phyloP scores from a whole-genome alignment of 2,113 vertebrate species.

The Pseudorhombus dupliciocellatus region DNA sequence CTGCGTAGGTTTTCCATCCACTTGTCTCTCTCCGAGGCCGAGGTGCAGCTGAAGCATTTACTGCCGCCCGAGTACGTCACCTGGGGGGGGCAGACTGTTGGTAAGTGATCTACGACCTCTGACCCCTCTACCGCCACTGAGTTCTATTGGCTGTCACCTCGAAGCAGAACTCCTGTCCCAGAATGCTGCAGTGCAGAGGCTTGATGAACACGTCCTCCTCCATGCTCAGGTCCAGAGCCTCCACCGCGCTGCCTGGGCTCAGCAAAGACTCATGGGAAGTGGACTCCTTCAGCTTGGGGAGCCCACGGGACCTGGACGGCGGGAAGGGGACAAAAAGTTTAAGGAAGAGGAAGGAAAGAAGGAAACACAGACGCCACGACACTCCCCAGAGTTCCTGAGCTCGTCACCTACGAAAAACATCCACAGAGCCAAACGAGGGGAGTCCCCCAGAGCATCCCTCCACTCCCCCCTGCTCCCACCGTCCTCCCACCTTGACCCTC shows the following conservation, averaged over 20 bases:
- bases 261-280: constrained; percentile 92
- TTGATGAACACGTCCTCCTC: constrained; percentile 91
- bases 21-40: constrained; percentile 95
- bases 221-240: constrained; percentile 89
- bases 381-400: not conserved
- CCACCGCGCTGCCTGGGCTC: constrained; percentile 87
- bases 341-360: not conserved
- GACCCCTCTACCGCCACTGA: too few relatives aligned
- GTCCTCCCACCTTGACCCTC: not conserved
- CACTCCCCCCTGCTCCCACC: constrained; percentile 1
- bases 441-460: constrained; percentile 84
- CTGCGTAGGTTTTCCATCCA: constrained; percentile 98
- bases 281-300: constrained; percentile 92
- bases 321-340: not conserved
- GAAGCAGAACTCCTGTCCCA: constrained; percentile 97
- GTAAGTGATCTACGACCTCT: too few relatives aligned
- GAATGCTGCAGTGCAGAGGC: constrained; percentile 94
- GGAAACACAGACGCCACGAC: not conserved
- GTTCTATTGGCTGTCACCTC: too few relatives aligned
- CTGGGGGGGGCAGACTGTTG: constrained; percentile 65
- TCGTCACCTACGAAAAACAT: constrained; percentile 86
- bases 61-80: constrained; percentile 93
- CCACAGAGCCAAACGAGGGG: constrained; percentile 82
- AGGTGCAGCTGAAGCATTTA: constrained; percentile 96
- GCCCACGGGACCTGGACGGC: constrained; percentile 84